Conservation (phyloP, 2,113 vertebrate species). For the Glaucidium brasilianum region DNA sequence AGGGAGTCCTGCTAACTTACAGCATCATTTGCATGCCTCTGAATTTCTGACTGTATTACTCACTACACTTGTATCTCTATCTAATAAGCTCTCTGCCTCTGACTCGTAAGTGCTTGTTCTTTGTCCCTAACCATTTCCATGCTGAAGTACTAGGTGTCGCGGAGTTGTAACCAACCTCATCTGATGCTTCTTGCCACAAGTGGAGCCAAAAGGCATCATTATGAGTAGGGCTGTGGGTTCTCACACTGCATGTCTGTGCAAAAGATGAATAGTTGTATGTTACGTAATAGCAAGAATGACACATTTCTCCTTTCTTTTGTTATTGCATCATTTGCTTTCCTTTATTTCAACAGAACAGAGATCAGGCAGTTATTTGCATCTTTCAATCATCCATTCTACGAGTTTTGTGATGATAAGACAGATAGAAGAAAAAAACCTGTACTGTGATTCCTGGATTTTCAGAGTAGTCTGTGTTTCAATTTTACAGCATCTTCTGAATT, state of each 20-base stretch:
- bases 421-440: neutral
- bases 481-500: neutral
- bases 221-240: neutral
- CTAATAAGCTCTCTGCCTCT: neutral
- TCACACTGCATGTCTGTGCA: neutral
- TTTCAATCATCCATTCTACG: neutral
- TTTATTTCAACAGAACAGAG: neutral
- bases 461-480: neutral
- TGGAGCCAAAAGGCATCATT: neutral
- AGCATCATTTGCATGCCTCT: fast-evolving
- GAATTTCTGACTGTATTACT: neutral
- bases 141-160: neutral
- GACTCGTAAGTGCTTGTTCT: neutral
- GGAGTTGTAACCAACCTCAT: neutral
- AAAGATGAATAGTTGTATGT: neutral
- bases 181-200: neutral
- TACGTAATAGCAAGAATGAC: neutral
- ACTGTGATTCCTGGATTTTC: neutral
- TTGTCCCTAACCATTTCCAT: neutral
- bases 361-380: neutral
- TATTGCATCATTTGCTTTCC: neutral
- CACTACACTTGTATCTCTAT: neutral
- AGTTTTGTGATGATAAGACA: neutral
- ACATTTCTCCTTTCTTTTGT: neutral
- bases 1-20: neutral